Conservation (phyloP, 2,113 vertebrate genomes). For the Furnarius figulus region DNA sequence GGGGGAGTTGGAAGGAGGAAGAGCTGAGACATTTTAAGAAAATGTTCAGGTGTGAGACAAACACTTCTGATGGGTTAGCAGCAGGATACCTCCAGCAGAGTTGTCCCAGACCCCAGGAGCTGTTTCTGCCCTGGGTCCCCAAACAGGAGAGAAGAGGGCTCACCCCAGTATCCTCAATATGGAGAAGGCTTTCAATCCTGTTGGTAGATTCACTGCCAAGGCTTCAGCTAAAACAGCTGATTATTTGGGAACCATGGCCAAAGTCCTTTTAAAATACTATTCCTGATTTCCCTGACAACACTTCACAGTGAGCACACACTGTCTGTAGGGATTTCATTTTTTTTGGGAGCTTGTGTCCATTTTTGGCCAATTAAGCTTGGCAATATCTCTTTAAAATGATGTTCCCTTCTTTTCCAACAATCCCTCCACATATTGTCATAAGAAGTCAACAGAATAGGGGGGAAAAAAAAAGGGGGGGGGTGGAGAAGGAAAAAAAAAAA, state of each 20-base stretch:
- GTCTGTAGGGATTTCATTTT: not conserved
- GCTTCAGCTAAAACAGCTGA: not conserved
- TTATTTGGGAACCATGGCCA: not conserved
- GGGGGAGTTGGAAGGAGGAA: not conserved
- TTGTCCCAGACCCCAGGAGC: not conserved
- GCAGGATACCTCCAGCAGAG: not conserved
- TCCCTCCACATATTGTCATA: conserved; percentile 1
- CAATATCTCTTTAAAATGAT: conserved; percentile 23
- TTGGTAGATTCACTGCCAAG: not conserved
- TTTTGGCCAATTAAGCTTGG: conserved; percentile 15
- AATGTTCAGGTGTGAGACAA: not conserved
- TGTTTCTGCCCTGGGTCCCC: not conserved
- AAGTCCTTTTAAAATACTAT: not conserved
- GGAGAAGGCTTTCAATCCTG: not conserved
- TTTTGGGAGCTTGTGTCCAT: not conserved
- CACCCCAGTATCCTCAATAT: not conserved
- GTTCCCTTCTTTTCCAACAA: conserved; percentile 24
- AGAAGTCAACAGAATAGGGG: conserved; percentile 32
- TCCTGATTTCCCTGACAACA: not conserved
- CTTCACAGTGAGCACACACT: not conserved
- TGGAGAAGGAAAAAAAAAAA: not conserved
- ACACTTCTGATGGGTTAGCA: not conserved
- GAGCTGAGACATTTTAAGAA: not conserved
- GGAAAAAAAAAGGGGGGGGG: not conserved
- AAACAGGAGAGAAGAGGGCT: not conserved